Evolutionary conservation across 1,140 invertebrate genomes (phyloP).

Genomic region (Orchestia grillus): DNA sequence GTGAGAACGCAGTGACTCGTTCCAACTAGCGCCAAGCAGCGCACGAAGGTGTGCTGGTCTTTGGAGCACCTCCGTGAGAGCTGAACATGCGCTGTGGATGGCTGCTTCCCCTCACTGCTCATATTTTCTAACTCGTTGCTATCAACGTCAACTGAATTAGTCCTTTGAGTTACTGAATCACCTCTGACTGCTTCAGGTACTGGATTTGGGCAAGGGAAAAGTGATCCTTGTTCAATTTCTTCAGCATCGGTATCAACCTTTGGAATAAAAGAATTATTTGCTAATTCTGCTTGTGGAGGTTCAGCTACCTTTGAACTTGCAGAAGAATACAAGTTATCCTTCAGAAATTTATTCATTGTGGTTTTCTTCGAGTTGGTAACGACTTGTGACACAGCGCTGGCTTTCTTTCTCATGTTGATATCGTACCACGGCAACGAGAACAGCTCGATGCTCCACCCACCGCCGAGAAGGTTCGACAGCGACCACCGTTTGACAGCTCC

Average conservation of each 20-base stretch:
- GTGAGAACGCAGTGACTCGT: constrained; percentile 23
- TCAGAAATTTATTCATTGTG: neutral
- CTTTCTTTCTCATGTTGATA: neutral
- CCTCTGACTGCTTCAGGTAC: neutral
- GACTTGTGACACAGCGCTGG: neutral
- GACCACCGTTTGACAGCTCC: constrained; percentile 27
- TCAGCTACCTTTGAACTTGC: neutral
- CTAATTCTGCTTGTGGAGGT: neutral
- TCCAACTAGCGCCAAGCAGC: constrained; percentile 6
- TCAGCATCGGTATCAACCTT: neutral
- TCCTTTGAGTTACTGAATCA: neutral
- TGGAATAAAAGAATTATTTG: neutral
- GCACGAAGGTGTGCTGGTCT: neutral
- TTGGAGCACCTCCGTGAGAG: neutral
- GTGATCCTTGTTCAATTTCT: neutral
- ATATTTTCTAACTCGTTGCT: neutral
- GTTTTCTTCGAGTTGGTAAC: neutral
- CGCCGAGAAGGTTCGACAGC: neutral
- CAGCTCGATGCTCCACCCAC: neutral
- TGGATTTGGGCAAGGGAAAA: neutral
- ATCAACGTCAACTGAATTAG: neutral
- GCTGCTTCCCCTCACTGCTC: neutral
- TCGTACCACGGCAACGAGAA: neutral
- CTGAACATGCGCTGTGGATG: neutral
- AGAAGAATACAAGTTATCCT: neutral